Evolutionary conservation across 2,888 invertebrate species (phyloP).

Genomic region (Xylota sylvarum): DNA sequence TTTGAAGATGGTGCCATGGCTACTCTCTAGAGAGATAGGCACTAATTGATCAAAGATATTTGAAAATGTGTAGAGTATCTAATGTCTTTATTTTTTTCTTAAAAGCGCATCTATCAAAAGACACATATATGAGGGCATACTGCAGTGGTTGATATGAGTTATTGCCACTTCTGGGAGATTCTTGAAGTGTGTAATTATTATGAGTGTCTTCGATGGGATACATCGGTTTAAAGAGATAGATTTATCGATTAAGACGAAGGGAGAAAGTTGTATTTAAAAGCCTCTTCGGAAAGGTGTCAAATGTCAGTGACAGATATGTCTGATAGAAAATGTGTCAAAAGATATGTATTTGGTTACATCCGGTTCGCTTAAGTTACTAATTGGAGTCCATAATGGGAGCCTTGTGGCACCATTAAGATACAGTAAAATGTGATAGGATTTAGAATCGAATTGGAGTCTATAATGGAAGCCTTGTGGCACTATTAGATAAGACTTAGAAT

Average conservation of each 20-base stretch:
- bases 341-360: neutral
- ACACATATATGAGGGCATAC: neutral
- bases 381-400: too few relatives aligned
- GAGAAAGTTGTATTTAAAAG: slow-evolving; percentile 11
- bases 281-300: slow-evolving; percentile 14
- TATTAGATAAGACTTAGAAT: too few relatives aligned
- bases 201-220: slow-evolving; percentile 2
- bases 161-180: slow-evolving; percentile 4
- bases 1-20: neutral
- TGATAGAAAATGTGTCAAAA: neutral
- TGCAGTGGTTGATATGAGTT: slow-evolving; percentile 7
- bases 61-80: slow-evolving; percentile 24
- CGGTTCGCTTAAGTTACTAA: too few relatives aligned
- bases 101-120: slow-evolving; percentile 13
- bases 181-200: slow-evolving; percentile 2
- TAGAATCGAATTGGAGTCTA: too few relatives aligned
- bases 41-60: slow-evolving; percentile 58
- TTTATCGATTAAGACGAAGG: neutral
- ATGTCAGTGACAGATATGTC: slow-evolving; percentile 14
- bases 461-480: too few relatives aligned
- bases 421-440: too few relatives aligned
- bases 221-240: neutral
- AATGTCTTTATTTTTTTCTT: slow-evolving; percentile 35
- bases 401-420: neutral
- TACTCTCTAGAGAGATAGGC: slow-evolving; percentile 39